Base-by-base conservation (phyloP, 2,797 vertebrate species). In the Phaenicophaeus curvirostris region DNA sequence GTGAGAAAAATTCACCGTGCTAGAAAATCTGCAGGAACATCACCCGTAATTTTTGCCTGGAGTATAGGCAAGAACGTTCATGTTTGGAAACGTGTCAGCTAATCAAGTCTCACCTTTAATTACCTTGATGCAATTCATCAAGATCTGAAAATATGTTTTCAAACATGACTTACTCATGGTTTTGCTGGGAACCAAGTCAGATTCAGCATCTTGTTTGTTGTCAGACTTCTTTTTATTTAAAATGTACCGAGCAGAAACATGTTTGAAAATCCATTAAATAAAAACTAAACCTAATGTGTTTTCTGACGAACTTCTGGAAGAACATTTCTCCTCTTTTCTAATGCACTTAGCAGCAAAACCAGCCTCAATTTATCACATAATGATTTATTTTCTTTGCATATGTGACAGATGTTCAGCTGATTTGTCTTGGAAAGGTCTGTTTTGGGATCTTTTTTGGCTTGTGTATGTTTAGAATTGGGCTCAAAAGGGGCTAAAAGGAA, bases 21-120 rank as follows among this genome's bases (percentile, higher is more conserved):
- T 88, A 76, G 71, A 81, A 94, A 91, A 91, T 78, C 75, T 94
- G 66, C 87, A 88, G 73, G 93, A 96, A 55, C 73, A 73, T 88
- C 90, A 67, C 41, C 68, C 41, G 23, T 95, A 61, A 85, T 95
- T 92, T 93, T 95, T 81, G 91, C 85, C 94, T 73, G 82, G 48
- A 96, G 91, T 95, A 72, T 20, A 87, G 91, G 94, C 95, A 96
- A 92, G 89, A 95, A 88, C 66, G 77, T 76, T 96, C 89, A 50
- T 93, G 92, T 94, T 96, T 96, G 80, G 91, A 94, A 96, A 94
- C 6, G 4, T 90, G 87, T 93, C 94, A 91, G 73, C 73, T 95
- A 93, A 92, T 94, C 95, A 94, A 57, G 41, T 81, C 91, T 94
- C 95, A 94, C 89, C 91, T 95, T 94, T 92, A 95, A 92, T 96